Base-by-base conservation (phyloP, 1,140 invertebrate genomes). In the Leptopilina clavipes region DNA sequence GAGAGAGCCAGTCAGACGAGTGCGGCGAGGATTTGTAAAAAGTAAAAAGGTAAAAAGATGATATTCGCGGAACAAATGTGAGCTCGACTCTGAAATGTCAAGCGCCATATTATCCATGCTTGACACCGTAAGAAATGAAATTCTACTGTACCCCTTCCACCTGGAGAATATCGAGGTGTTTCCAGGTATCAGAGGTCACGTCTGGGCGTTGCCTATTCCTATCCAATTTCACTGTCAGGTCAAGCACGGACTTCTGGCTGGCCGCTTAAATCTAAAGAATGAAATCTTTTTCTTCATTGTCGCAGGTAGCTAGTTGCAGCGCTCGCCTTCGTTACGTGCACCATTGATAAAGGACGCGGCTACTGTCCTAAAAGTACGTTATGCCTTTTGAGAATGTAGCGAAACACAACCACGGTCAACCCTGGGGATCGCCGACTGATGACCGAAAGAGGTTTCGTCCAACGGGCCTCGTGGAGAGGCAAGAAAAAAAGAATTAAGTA, bases 121-220 rank as follows among this genome's bases (percentile, higher is more conserved):
- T 45, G 44, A 52, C 48, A 17, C 75, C 77, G 70, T 70, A 75
- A 74, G 65, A 76, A 86, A 86, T 86, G 83, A 80, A 87, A 85
- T 78, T 81, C 71, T 19, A n/a, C 9, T n/a, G 70, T 81, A 85
- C 84, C 81, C 84, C 85, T 87, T 87, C 83, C 76, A 80, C 40
- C 76, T 56, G 18, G 70, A 7, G 19, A 19, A 48, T 71, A 70
- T 59, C 65, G 77, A 84, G 78, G 82, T 85, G 78, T 83, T 82
- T 71, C 70, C 77, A 73, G n/a, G 80, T 78, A 85, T 70, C 77
- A 80, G 72, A 70, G 80, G 81, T 81, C 82, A 78, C 73, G 81
- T 84, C 76, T 83, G 81, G 84, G 85, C 85, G 85, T 85, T 83
- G 86, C 82, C 85, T 84, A 82, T 87, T 81, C 84, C 86, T 84